A percentile compares a stretch with the other conserved stretches of the same genome.
These are phyloP conservation scores for Julus scanicus DNA, from an alignment of 2,888 invertebrate genomes.

Conservation along the genomic window DNA sequence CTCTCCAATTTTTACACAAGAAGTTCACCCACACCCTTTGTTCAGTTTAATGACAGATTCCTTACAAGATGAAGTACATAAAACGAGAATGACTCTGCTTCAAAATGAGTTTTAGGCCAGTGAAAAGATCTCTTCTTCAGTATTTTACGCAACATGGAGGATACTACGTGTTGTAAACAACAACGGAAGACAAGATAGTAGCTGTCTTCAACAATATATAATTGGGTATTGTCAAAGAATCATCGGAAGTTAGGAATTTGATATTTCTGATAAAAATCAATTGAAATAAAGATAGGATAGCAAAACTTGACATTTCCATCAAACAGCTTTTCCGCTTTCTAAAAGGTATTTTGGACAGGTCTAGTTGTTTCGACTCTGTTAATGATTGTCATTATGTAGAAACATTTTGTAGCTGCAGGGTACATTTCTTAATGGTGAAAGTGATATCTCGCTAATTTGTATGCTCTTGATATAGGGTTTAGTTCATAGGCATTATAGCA, in stretches of 20 bases:
- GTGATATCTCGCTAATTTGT: constrained; percentile 24
- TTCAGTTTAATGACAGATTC: constrained; percentile 34
- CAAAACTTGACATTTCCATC: neutral
- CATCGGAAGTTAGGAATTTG: neutral
- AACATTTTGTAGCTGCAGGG: constrained; percentile 13
- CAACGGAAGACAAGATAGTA: constrained; percentile 4
- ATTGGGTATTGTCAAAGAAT: neutral
- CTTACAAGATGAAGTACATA: neutral
- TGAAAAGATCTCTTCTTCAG: neutral
- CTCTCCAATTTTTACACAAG: neutral
- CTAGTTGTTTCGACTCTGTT: neutral
- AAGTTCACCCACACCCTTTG: neutral
- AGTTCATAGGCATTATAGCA: neutral
- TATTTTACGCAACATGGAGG: neutral
- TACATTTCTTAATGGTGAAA: neutral
- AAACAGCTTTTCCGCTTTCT: neutral
- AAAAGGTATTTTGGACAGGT: neutral
- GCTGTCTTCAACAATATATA: constrained; percentile 5
- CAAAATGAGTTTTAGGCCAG: constrained; percentile 9
- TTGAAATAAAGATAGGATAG: neutral
- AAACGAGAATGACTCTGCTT: neutral
- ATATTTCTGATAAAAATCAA: constrained; percentile 4
- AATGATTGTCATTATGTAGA: neutral
- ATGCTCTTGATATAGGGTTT: neutral
- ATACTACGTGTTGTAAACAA: neutral